Conservation (phyloP, 2,797 vertebrate genomes). For the Denticeps clupeoides region DNA sequence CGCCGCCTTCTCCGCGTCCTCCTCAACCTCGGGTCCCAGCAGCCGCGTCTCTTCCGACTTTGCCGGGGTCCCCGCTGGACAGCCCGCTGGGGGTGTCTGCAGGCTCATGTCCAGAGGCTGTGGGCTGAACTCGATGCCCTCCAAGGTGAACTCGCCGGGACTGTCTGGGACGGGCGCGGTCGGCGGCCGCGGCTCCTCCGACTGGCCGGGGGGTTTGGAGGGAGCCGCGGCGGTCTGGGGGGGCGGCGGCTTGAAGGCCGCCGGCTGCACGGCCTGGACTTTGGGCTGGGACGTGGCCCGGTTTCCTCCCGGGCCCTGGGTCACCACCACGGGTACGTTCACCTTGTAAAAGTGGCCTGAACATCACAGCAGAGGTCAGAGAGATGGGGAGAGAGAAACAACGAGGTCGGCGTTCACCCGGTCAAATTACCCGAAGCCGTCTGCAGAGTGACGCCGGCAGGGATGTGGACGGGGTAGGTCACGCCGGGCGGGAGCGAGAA, state of each 20-base stretch:
- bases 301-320: slow-evolving; percentile 64
- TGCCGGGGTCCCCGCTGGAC: slow-evolving; percentile 29
- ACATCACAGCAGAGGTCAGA: background rate
- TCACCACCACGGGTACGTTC: slow-evolving; percentile 81
- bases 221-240: slow-evolving; percentile 19
- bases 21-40: slow-evolving; percentile 24
- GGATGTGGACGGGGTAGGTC: slow-evolving; percentile 79
- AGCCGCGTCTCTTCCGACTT: slow-evolving; percentile 23
- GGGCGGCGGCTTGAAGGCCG: slow-evolving; percentile 1
- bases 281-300: slow-evolving; percentile 45
- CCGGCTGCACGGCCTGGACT: slow-evolving; percentile 22
- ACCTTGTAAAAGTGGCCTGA: slow-evolving; percentile 90
- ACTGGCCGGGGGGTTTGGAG: slow-evolving; percentile 6
- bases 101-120: slow-evolving; percentile 37
- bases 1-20: slow-evolving; percentile 44
- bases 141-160: slow-evolving; percentile 27
- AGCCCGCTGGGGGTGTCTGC: slow-evolving; percentile 21
- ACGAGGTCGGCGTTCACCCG: background rate
- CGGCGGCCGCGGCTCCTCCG: slow-evolving; percentile 29
- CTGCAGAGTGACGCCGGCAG: slow-evolving; percentile 84
- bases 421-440: slow-evolving; percentile 76
- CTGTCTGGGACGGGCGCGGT: slow-evolving; percentile 21
- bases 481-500: slow-evolving; percentile 70
- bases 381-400: slow-evolving; percentile 2
- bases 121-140: slow-evolving; percentile 45